Evolutionary conservation across 2,113 vertebrate genomes (phyloP).

Genomic region (Toxotes chatareus): DNA sequence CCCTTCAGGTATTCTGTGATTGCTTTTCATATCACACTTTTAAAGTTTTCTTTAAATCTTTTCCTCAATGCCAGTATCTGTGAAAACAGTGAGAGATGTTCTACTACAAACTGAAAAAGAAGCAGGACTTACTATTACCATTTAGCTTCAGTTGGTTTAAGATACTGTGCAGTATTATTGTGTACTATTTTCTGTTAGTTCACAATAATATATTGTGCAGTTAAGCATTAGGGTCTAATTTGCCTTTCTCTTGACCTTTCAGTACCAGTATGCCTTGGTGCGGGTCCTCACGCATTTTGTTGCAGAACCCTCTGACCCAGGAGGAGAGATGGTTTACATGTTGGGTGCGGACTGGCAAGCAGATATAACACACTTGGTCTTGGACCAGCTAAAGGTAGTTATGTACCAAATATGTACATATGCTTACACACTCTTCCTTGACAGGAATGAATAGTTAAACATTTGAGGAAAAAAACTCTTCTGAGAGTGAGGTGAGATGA

Average conservation of each 20-base stretch:
- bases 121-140: neutral
- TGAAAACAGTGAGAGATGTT: neutral
- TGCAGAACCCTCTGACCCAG: slow-evolving; percentile 86
- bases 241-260: slow-evolving; percentile 12
- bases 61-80: neutral
- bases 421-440: neutral
- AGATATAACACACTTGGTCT: slow-evolving; percentile 94
- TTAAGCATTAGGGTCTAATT: neutral
- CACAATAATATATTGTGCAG: neutral
- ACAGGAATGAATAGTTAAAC: neutral
- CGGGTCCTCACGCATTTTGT: slow-evolving; percentile 96
- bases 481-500: too few relatives aligned
- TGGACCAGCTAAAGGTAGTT: slow-evolving; percentile 89
- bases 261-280: slow-evolving; percentile 95
- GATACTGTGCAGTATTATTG: neutral
- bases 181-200: neutral
- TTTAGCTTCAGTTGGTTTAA: neutral
- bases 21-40: slow-evolving; percentile 25
- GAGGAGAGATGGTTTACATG: slow-evolving; percentile 90
- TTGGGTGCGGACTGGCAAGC: slow-evolving; percentile 96
- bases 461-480: neutral
- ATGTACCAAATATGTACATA: neutral
- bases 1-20: slow-evolving; percentile 84
- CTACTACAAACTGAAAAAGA: neutral
- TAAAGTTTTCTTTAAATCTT: slow-evolving; percentile 9